Conservation (phyloP, 2,797 vertebrate genomes). For the Bufotes viridis region DNA sequence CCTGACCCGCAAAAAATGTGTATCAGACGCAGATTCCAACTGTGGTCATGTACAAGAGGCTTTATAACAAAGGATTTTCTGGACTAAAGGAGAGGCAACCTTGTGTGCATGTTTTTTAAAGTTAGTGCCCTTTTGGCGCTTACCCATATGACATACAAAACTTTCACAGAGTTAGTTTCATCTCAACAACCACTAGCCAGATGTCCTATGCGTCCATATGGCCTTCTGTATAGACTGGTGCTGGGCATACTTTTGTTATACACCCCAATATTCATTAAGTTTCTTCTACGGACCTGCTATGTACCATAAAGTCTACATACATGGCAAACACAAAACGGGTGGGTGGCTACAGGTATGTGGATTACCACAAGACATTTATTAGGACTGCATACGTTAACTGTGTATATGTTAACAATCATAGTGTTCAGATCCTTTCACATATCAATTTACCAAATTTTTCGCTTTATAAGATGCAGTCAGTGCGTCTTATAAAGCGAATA, state of each 20-base stretch:
- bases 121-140: too few relatives aligned
- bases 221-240: background rate
- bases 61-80: too few relatives aligned
- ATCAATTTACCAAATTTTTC: too few relatives aligned
- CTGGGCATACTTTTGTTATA: background rate
- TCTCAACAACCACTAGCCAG: background rate
- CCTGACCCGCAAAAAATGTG: too few relatives aligned
- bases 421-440: background rate
- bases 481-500: too few relatives aligned
- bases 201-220: background rate
- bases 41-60: too few relatives aligned
- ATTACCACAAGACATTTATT: background rate
- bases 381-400: background rate
- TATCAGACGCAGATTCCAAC: too few relatives aligned
- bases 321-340: background rate
- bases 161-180: background rate
- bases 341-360: background rate
- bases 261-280: background rate
- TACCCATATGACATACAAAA: too few relatives aligned
- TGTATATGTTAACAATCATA: background rate
- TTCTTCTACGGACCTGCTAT: background rate
- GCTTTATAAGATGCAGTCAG: too few relatives aligned
- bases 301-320: background rate
- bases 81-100: too few relatives aligned
- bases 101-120: too few relatives aligned